phyloP scores from a whole-genome alignment of 2,113 vertebrate species.

The Bolborhynchus lineola region DNA sequence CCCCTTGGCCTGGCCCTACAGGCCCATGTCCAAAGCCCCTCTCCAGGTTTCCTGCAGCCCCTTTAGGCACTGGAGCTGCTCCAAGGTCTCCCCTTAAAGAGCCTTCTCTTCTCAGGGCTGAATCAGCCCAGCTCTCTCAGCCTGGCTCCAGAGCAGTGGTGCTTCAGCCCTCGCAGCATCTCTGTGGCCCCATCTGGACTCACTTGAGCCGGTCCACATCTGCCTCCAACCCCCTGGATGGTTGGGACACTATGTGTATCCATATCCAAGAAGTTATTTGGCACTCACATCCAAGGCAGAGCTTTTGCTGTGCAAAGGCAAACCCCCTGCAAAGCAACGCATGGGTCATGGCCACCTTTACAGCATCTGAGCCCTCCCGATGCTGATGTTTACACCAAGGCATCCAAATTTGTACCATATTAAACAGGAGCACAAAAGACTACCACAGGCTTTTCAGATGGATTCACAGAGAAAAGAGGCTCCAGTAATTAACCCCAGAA shows the following conservation, averaged over 20 bases:
- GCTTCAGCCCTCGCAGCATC: neutral
- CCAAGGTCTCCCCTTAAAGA: neutral
- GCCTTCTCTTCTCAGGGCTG: neutral
- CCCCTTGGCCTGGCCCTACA: no score
- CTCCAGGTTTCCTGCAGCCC: neutral
- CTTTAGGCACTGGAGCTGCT: neutral
- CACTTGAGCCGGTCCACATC: neutral
- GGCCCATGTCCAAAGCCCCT: no score
- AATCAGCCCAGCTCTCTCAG: neutral
- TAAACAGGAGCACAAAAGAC: neutral
- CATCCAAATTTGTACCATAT: neutral
- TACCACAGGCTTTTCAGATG: neutral
- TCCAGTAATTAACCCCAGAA: neutral
- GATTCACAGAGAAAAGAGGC: neutral
- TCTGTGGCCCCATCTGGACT: neutral
- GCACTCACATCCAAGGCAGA: neutral
- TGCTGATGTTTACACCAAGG: rapidly evolving
- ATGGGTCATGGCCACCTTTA: neutral
- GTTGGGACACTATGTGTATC: neutral
- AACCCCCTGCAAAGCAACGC: neutral
- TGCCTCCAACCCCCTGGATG: neutral
- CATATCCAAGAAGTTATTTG: rapidly evolving
- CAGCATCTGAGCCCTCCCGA: neutral
- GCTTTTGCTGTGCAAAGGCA: neutral
- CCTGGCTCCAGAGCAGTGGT: neutral